phyloP scores from a whole-genome alignment of 2,888 invertebrate genomes.

The Macrosiphum euphorbiae region DNA sequence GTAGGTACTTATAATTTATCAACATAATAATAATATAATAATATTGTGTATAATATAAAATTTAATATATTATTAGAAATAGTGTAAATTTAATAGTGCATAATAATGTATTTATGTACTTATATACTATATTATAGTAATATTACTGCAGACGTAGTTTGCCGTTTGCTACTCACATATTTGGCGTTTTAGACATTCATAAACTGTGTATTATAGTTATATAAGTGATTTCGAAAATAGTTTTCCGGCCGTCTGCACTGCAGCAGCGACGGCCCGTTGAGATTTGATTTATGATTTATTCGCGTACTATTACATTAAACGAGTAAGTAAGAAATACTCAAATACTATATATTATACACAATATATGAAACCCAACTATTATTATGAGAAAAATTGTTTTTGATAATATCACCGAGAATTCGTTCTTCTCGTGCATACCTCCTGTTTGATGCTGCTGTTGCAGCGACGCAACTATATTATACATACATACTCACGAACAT shows the following conservation, averaged over 20 bases:
- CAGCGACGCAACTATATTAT: not conserved
- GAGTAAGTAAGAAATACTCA: not conserved
- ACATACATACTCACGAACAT: not conserved
- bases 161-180: not conserved
- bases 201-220: not conserved
- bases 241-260: not conserved
- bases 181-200: not conserved
- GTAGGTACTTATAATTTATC: not conserved
- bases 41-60: not conserved
- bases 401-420: not conserved
- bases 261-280: not conserved
- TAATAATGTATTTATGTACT: not conserved
- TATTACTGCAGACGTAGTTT: not conserved
- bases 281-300: constrained; percentile 22
- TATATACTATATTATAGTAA: not conserved
- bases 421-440: not conserved
- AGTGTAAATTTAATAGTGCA: not conserved
- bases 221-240: not conserved
- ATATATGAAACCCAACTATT: not conserved
- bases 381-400: not conserved
- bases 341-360: not conserved
- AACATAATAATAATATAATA: not conserved
- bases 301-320: not conserved
- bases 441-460: not conserved
- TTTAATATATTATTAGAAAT: not conserved